phyloP scores from a whole-genome alignment of 2,797 vertebrate species.

The Gadopsis bispinosus region DNA sequence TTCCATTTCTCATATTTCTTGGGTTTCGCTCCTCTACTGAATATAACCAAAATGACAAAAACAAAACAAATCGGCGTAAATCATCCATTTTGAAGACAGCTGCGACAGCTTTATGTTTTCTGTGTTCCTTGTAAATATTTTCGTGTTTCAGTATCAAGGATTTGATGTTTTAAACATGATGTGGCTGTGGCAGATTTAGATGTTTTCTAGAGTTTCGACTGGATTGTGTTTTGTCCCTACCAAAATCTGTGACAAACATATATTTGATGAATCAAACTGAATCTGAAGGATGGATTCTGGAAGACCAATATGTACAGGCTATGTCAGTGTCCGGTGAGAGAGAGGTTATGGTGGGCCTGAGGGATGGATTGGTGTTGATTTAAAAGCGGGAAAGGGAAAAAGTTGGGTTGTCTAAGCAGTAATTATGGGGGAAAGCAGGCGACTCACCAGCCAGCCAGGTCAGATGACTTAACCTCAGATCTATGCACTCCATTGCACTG shows the following conservation, averaged over 20 bases:
- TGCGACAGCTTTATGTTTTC: conserved; percentile 24
- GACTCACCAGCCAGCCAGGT: conserved; percentile 68
- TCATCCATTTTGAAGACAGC: conserved; percentile 10
- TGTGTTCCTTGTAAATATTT: conserved; percentile 19
- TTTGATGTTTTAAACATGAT: conserved; percentile 45
- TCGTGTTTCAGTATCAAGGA: not conserved
- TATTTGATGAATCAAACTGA: conserved; percentile 49
- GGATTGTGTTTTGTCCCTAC: not conserved
- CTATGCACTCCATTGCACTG: conserved; percentile 83
- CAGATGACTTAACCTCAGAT: conserved; percentile 89
- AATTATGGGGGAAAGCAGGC: conserved; percentile 79
- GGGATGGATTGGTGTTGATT: conserved; percentile 72
- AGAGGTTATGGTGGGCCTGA: conserved; percentile 53
- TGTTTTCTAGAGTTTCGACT: not conserved
- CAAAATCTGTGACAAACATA: conserved; percentile 23
- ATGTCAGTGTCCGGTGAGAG: conserved; percentile 27
- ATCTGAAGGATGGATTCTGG: conserved; percentile 42
- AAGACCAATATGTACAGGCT: conserved; percentile 38
- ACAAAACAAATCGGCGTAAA: conserved; percentile 17
- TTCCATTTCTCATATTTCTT: not conserved
- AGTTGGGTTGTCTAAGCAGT: conserved; percentile 78
- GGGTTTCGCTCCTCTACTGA: not conserved
- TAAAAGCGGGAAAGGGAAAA: conserved; percentile 65
- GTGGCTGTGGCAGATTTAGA: not conserved
- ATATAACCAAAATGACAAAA: conserved; percentile 33